phyloP scores from a whole-genome alignment of 2,888 invertebrate genomes.

The Rhamnusium bicolor region DNA sequence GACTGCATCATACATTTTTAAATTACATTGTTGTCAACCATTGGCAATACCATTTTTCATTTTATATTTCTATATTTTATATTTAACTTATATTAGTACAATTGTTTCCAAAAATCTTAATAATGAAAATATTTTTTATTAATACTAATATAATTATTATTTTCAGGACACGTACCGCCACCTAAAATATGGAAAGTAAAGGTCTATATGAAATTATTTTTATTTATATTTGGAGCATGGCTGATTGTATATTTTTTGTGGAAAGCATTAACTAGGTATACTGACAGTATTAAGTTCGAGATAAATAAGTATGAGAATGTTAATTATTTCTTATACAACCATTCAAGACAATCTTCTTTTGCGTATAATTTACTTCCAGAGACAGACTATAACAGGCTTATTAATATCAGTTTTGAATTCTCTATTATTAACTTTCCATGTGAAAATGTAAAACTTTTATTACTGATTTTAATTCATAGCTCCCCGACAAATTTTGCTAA shows the following conservation, averaged over 20 bases:
- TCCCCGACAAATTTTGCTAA: conserved; percentile 78
- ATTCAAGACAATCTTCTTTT: not conserved
- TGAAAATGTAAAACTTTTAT: conserved; percentile 59
- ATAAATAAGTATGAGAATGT: conserved; percentile 8
- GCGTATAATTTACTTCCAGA: conserved; percentile 42
- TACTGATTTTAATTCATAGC: conserved; percentile 79
- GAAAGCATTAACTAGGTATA: not conserved
- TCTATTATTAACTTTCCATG: conserved; percentile 40
- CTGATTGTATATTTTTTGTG: not conserved
- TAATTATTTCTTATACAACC: not conserved
- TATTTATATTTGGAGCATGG: not conserved
- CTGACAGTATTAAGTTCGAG: not conserved
- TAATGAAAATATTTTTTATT: no score
- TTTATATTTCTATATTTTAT: no score
- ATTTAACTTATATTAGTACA: no score
- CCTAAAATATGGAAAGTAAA: not conserved
- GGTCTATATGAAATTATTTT: not conserved
- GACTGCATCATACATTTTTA: no score
- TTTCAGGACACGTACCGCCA: not conserved
- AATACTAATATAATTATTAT: not conserved
- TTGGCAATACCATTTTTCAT: no score
- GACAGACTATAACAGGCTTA: conserved; percentile 48
- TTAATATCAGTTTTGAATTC: conserved; percentile 46
- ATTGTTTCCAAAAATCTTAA: no score
- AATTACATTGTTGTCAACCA: no score